Evolutionary conservation across 2,113 vertebrate genomes (phyloP).

Genomic region (Coptodon rendalli): DNA sequence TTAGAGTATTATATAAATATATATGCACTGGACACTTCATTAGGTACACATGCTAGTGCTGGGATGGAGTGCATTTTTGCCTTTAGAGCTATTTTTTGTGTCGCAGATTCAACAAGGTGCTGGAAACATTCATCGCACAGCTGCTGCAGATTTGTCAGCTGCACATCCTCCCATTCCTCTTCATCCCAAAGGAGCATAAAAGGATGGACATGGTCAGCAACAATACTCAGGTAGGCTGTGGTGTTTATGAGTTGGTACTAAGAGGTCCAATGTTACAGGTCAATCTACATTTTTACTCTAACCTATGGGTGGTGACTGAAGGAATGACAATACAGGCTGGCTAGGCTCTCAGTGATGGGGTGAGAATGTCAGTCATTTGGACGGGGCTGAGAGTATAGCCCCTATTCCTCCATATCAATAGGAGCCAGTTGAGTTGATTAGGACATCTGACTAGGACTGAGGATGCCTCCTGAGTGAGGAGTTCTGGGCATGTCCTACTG

Average conservation of each 20-base stretch:
- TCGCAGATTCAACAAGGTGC: neutral
- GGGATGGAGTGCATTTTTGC: neutral
- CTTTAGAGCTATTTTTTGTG: neutral
- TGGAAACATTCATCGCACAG: neutral
- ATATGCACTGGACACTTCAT: neutral
- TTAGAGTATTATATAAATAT: neutral
- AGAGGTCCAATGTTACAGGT: neutral
- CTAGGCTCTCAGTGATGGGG: neutral
- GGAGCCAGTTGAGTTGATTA: neutral
- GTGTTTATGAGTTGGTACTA: neutral
- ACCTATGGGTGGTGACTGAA: neutral
- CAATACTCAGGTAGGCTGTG: neutral
- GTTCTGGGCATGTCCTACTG: neutral
- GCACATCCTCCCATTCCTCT: neutral
- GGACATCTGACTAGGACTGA: neutral
- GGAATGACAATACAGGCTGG: neutral
- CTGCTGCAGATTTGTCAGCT: neutral
- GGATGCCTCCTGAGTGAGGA: neutral
- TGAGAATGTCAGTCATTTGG: neutral
- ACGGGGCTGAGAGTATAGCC: neutral
- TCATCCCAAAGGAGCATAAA: neutral
- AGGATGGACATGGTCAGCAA: neutral
- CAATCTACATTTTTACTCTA: neutral
- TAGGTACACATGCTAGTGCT: neutral
- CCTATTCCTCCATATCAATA: neutral